Evolutionary conservation across 2,113 vertebrate species (phyloP).

Genomic region (Rana temporaria): DNA sequence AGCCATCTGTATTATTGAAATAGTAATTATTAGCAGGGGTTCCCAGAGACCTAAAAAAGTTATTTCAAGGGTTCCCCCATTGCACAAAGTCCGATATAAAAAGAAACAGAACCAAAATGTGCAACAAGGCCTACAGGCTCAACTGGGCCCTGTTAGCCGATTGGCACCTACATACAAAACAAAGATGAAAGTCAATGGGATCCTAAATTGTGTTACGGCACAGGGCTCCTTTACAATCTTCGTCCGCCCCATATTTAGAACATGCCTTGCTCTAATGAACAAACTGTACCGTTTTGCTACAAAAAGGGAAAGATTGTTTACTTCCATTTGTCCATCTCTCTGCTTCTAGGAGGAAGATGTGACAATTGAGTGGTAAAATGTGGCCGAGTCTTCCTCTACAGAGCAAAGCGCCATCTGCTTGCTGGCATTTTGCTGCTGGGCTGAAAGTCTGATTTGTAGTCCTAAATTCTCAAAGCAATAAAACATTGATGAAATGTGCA

Average conservation of each 20-base stretch:
- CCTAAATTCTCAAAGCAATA: slow-evolving; percentile 64
- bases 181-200: too few species aligned
- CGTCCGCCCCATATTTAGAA: background rate
- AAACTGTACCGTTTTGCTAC: background rate
- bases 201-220: too few species aligned
- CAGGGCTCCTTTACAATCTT: background rate
- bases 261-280: background rate
- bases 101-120: background rate
- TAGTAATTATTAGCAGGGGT: too few species aligned
- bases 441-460: slow-evolving; percentile 50
- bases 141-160: background rate
- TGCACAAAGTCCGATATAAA: background rate
- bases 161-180: background rate
- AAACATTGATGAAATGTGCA: slow-evolving; percentile 47
- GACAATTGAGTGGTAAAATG: slow-evolving; percentile 8
- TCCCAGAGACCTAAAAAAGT: too few species aligned
- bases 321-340: background rate
- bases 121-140: background rate
- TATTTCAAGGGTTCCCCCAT: too few species aligned
- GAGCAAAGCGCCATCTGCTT: slow-evolving; percentile 2
- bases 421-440: slow-evolving; percentile 20
- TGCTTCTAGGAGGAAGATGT: background rate
- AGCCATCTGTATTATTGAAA: too few species aligned
- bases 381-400: background rate
- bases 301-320: background rate